Percentiles rank a stretch among this genome's conserved stretches.
These are phyloP conservation scores for Pentalonia nigronervosa DNA, from an alignment of 1,140 invertebrate genomes.

Conservation along the genomic window DNA sequence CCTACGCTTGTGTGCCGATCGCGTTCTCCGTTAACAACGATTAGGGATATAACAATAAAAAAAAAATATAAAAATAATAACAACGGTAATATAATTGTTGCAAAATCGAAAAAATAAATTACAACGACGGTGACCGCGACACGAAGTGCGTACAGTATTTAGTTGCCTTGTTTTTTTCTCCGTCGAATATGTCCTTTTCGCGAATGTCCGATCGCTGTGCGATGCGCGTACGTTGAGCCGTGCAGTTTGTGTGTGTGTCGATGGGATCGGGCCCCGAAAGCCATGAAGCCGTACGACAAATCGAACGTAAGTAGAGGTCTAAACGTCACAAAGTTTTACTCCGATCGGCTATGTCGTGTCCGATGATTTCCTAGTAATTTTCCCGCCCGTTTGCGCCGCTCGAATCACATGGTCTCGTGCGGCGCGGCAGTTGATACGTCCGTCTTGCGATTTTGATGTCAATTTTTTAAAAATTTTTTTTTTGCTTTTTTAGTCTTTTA, in stretches of 20 bases:
- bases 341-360: background rate
- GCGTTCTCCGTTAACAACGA: slow-evolving; percentile 38
- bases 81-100: background rate
- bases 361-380: background rate
- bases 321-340: background rate
- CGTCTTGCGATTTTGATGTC: too few relatives aligned
- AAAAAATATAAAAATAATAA: background rate
- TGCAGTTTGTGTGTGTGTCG: background rate
- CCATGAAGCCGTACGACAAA: slow-evolving; percentile 60
- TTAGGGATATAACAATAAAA: slow-evolving; percentile 18
- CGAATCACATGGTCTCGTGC: slow-evolving; percentile 21
- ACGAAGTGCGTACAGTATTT: background rate
- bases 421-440: background rate
- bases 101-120: background rate
- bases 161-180: background rate
- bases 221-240: background rate
- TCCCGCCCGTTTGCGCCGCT: slow-evolving; percentile 23
- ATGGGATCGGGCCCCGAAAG: background rate
- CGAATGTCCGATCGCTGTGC: background rate
- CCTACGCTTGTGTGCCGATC: slow-evolving; percentile 44
- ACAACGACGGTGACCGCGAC: background rate
- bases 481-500: slow-evolving; percentile 50
- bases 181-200: background rate
- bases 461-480: background rate
- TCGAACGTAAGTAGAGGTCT: slow-evolving; percentile 59